A percentile compares a stretch with the other conserved stretches of the same genome.
These are phyloP conservation scores for Babylonia areolata DNA, from an alignment of 1,140 invertebrate species.

Conservation along the genomic window DNA sequence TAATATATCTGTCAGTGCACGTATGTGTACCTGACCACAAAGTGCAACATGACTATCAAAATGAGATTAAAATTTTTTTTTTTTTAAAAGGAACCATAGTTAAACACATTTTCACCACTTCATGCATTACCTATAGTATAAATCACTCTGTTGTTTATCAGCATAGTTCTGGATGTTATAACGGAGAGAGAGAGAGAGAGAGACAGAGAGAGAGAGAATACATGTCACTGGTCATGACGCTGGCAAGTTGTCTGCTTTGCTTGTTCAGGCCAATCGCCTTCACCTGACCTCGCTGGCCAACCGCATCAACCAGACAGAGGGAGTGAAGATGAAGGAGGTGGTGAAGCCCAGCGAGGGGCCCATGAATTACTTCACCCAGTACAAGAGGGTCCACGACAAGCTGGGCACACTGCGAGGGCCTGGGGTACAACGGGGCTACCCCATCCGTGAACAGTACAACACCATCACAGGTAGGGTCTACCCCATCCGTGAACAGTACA, in stretches of 20 bases:
- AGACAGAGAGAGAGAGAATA: no score
- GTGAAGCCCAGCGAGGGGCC: slow-evolving; percentile 42
- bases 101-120: no score
- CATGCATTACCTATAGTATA: no score
- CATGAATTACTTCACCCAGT: slow-evolving; percentile 63
- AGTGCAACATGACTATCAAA: no score
- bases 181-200: no score
- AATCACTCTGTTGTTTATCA: no score
- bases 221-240: background rate
- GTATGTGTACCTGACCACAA: no score
- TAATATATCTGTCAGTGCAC: background rate
- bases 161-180: no score
- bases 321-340: slow-evolving; percentile 51
- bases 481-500: background rate
- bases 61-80: no score
- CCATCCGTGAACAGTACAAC: slow-evolving; percentile 60
- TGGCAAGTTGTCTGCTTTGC: no score
- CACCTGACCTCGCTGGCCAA: slow-evolving; percentile 59
- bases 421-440: slow-evolving; percentile 52
- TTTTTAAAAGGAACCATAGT: no score
- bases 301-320: slow-evolving; percentile 60
- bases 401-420: slow-evolving; percentile 59
- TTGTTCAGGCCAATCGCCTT: slow-evolving; percentile 57
- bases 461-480: slow-evolving; percentile 59
- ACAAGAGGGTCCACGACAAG: slow-evolving; percentile 64